These are phyloP conservation scores for Graphium colonna DNA, from an alignment of 2,888 invertebrate species.

Conservation along the genomic window DNA sequence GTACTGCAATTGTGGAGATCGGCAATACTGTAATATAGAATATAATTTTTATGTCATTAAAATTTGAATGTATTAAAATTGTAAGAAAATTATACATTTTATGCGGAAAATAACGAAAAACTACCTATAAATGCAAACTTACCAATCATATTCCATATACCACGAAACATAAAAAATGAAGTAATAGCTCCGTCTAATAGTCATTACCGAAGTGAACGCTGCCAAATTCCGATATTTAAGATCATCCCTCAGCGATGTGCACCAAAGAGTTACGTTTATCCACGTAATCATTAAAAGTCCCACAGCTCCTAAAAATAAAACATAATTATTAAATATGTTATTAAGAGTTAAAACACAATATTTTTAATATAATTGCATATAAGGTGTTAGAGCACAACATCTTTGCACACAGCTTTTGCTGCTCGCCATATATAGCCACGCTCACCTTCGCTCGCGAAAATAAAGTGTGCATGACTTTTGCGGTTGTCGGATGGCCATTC, in stretches of 20 bases:
- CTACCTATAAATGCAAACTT: background rate
- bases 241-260: conserved; percentile 41
- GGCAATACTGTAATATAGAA: conserved; percentile 8
- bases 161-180: conserved; percentile 11
- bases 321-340: no score
- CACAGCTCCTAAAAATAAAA: conserved; percentile 43
- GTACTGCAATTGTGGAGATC: conserved; percentile 13
- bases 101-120: no score
- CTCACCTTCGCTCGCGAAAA: no score
- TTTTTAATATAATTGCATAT: no score
- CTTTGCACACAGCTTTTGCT: no score
- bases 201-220: conserved; percentile 52
- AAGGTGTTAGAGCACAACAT: no score
- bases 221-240: conserved; percentile 62
- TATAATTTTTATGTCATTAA: background rate
- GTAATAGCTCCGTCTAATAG: conserved; percentile 37
- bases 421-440: no score
- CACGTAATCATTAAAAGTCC: conserved; percentile 42
- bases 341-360: no score
- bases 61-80: background rate
- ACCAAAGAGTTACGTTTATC: conserved; percentile 42
- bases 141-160: conserved; percentile 21
- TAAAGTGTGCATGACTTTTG: no score
- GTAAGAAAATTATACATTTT: background rate
- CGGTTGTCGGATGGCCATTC: no score